phyloP scores from a whole-genome alignment of 2,888 invertebrate species.

The Prenolepis imparis region DNA sequence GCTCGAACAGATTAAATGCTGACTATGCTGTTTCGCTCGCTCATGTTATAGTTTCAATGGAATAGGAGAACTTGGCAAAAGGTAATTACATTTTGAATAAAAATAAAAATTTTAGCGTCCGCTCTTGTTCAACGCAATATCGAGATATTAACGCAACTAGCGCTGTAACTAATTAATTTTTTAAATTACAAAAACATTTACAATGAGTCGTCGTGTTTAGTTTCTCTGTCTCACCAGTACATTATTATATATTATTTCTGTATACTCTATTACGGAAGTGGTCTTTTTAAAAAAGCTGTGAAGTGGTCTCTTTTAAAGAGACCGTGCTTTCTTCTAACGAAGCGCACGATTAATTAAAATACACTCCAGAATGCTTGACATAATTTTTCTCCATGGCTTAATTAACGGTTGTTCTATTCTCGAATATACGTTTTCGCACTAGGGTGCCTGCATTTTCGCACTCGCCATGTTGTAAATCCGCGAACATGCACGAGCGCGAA shows the following conservation, averaged over 20 bases:
- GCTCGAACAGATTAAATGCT: background rate
- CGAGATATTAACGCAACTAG: background rate
- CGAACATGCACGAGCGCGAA: background rate
- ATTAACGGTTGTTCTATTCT: slow-evolving; percentile 30
- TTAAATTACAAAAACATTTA: background rate
- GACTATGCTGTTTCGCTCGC: background rate
- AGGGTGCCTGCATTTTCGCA: slow-evolving; percentile 7
- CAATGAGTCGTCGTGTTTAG: background rate
- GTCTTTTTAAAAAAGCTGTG: background rate
- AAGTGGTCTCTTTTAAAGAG: background rate
- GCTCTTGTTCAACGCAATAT: background rate
- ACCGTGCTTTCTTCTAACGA: slow-evolving; percentile 27
- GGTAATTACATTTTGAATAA: slow-evolving; percentile 11
- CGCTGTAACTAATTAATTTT: background rate
- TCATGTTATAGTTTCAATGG: background rate
- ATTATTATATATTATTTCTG: background rate
- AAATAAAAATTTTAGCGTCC: background rate
- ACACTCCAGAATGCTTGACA: background rate
- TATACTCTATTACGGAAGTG: background rate
- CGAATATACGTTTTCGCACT: slow-evolving; percentile 37
- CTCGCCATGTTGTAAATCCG: background rate
- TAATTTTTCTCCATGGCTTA: slow-evolving; percentile 40
- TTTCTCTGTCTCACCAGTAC: background rate
- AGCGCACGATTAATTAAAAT: slow-evolving; percentile 29
- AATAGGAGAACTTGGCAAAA: background rate